A percentile compares a stretch with the other conserved stretches of the same genome.
Conservation (phyloP, 2,888 invertebrate species). For the Hypselothyrea guttata region DNA sequence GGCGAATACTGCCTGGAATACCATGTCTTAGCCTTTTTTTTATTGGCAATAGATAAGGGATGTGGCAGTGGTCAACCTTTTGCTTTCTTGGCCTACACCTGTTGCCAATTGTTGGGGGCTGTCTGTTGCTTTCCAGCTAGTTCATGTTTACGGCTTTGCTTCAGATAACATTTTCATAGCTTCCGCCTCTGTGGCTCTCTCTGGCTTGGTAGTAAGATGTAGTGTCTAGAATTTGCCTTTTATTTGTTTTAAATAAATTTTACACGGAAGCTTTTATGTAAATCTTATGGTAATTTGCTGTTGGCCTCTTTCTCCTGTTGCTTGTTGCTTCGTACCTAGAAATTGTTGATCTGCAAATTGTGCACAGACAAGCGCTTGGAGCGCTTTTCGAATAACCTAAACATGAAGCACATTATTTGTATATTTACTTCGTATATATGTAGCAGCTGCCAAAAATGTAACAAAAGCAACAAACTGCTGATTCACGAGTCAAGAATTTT, state of each 20-base stretch:
- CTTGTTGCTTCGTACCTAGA: slow-evolving; percentile 9
- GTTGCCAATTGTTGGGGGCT: slow-evolving; percentile 65
- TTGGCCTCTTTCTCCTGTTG: slow-evolving; percentile 9
- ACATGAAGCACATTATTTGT: slow-evolving; percentile 7
- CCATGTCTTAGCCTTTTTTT: slow-evolving; percentile 33
- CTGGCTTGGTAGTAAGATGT: slow-evolving; percentile 35
- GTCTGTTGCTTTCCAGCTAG: slow-evolving; percentile 40
- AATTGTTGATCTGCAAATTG: slow-evolving; percentile 17
- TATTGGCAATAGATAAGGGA: slow-evolving; percentile 51
- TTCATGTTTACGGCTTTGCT: slow-evolving; percentile 69
- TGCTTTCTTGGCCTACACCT: slow-evolving; percentile 63
- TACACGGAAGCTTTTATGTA: slow-evolving; percentile 71
- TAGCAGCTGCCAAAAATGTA: slow-evolving; percentile 36
- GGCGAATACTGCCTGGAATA: slow-evolving; percentile 18
- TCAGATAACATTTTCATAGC: slow-evolving; percentile 48
- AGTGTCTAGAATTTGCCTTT: slow-evolving; percentile 55
- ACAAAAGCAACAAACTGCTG: slow-evolving; percentile 49
- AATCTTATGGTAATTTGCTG: slow-evolving; percentile 71
- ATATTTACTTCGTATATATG: no score
- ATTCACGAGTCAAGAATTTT: slow-evolving; percentile 52
- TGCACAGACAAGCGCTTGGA: slow-evolving; percentile 29
- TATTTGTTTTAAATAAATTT: slow-evolving; percentile 75
- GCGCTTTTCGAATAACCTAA: slow-evolving; percentile 24
- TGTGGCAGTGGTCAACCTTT: slow-evolving; percentile 47
- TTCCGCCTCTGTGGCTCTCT: slow-evolving; percentile 23